A percentile compares a stretch with the other conserved stretches of the same genome.
Evolutionary conservation across 37 sponge, comb jelly and placozoan species (phyloP).

Genomic region (Theonella swinhoei): DNA sequence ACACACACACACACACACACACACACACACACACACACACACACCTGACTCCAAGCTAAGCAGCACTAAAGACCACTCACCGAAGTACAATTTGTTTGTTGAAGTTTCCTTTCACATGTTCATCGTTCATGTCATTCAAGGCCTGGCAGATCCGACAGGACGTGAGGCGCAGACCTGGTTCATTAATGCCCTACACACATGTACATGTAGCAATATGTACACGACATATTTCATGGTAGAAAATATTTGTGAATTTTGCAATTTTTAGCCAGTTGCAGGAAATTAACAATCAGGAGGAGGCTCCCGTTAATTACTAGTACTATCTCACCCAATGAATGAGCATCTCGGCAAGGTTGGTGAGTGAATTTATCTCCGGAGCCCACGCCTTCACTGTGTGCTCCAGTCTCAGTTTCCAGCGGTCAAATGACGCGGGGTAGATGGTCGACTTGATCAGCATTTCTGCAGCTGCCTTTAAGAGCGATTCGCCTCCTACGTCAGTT

Average conservation of each 20-base stretch:
- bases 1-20: too few relatives aligned
- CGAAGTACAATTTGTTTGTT: neutral
- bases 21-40: too few relatives aligned
- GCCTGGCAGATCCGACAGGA: conserved; percentile 22
- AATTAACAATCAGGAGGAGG: neutral
- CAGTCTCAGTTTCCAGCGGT: neutral
- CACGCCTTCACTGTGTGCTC: neutral
- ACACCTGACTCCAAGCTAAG: too few relatives aligned
- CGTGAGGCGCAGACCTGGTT: conserved; percentile 13
- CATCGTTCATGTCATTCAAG: neutral
- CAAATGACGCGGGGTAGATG: conserved; percentile 12
- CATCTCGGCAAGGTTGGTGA: conserved; percentile 38
- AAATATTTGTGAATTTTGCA: too few relatives aligned
- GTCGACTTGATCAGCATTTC: conserved; percentile 29
- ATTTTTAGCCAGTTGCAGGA: too few relatives aligned
- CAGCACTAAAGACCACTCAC: conserved; percentile 20
- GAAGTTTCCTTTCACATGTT: conserved; percentile 2
- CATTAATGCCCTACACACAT: conserved; percentile 25
- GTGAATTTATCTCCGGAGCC: neutral
- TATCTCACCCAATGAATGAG: conserved; percentile 34
- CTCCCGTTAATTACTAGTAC: neutral
- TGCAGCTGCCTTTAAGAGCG: conserved; percentile 4
- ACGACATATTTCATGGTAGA: too few relatives aligned
- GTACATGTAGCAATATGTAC: too few relatives aligned
- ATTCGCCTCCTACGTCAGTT: neutral